Evolutionary conservation across 2,888 invertebrate genomes (phyloP).

Genomic region (Drosophila dives): DNA sequence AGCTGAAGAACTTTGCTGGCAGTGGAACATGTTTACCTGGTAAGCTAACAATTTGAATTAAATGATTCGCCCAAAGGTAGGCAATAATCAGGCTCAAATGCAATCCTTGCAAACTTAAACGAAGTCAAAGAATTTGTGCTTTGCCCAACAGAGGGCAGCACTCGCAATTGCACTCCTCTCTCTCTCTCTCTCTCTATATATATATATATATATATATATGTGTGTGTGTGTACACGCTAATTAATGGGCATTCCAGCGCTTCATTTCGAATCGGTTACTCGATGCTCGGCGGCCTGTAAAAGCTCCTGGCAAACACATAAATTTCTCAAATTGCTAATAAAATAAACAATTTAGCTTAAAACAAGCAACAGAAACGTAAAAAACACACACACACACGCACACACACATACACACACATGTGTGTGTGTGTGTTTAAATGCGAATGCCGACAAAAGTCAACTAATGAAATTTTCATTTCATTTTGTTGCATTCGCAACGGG

Average conservation of each 20-base stretch:
- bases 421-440: conserved; percentile 21
- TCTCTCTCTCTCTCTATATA: background rate
- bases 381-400: conserved; percentile 13
- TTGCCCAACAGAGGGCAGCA: conserved; percentile 64
- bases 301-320: conserved; percentile 54
- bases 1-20: conserved; percentile 83
- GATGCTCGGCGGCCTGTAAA: conserved; percentile 14
- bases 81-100: conserved; percentile 38
- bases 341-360: conserved; percentile 80
- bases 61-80: conserved; percentile 67
- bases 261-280: conserved; percentile 60
- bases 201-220: background rate
- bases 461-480: conserved; percentile 82
- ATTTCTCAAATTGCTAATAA: conserved; percentile 80
- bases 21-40: conserved; percentile 81
- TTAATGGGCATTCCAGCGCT: conserved; percentile 76
- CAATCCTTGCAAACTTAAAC: conserved; percentile 40
- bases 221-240: conserved; percentile 51
- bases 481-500: conserved; percentile 83
- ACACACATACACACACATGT: conserved; percentile 28
- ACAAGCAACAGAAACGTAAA: conserved; percentile 38
- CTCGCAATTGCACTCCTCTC: background rate
- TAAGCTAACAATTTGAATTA: conserved; percentile 60
- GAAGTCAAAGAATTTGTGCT: conserved; percentile 8
- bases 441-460: conserved; percentile 56